Evolutionary conservation across 2,113 vertebrate genomes (phyloP), one percentile per base, ranked within the genome.

Genomic region (Platysternon megacephalum): DNA sequence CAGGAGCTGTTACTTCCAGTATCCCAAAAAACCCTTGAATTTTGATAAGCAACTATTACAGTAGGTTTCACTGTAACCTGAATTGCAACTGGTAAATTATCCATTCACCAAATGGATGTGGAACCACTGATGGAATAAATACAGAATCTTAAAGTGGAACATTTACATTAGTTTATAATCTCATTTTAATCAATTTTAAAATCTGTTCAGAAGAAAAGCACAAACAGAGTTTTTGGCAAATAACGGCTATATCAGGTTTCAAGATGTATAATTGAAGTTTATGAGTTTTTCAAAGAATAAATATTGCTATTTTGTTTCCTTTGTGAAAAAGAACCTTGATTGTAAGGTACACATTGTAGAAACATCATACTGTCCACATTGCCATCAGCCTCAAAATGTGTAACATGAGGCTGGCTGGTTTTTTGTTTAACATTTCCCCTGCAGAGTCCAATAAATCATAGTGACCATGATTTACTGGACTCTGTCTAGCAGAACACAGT

Each of bases 161-260:
- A 21, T 72, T n/a, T 22, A 72, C n/a, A 72, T 72, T 29, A 21
- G 17, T 21, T 68, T n/a, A n/a, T n/a, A n/a, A 68, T 76, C 42
- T 44, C 39, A 44, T 76, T 44, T 76, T 44, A 28, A 44, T 44
- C 26, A 5, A 0, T n/a, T 51, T 29, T 76, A 29, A 79, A 91
- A 49, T 24, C 19, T 14, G 8, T 29, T 42, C 17, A 44, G 5
- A 6, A 12, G 2, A 53, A 39, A 14, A 4, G 1, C 2, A 0
- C 32, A 46, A 46, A 78, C 6, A 12, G 6, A 44, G 74, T 82
- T 78, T 58, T 78, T 58, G 5, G 4, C 3, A 86, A 82, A 39
- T 87, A 92, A 35, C 0, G 0, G 82, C 12, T 0, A 1, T 8
- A 44, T 13, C 32, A 2, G 4, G 39, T 32, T 13, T 84, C 11